Base-by-base conservation (phyloP, 2,113 vertebrate species). In the Aptenodytes forsteri region DNA sequence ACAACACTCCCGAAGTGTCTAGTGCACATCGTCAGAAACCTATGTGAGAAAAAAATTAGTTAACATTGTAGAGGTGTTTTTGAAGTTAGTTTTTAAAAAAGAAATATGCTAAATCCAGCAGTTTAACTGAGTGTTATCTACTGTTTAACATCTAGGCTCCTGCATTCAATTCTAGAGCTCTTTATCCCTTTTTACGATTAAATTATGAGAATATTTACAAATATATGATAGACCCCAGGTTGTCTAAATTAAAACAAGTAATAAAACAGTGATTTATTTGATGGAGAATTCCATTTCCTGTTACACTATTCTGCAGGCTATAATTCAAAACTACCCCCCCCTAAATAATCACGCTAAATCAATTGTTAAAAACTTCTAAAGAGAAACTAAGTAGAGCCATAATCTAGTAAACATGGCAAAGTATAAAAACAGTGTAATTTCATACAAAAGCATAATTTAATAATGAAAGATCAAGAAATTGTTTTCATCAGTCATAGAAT, bases 1-100 rank as follows among this genome's bases (percentile, higher is more conserved):
- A 99, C 99, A 86, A 99, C 99, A 40, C 99, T 99, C 89, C 99
- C 99, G 71, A 99, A 99, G 96, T 99, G 99, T 97, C 99, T 99
- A 32, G 99, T 99, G 94, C 99, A 99, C 98, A 99, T 99, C 1
- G 99, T 99, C 93, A 99, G 99, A 98, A 99, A 99, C 97, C 99
- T 99, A 96, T 9, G 80, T 49, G 59, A 40, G 81, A 47, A 32
- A 75, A 94, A 84, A 46, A 86, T 4, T 42, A 96, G 73, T 93
- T 55, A 91, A 44, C 7, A 38, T 19, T 34, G 36, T 27, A 56
- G 29, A 64, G 25, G 13, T 61, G 38, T 6, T 85, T 64, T 13
- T 30, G 20, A 93, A 80, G 23, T 50, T 42, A 23, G 15, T 29
- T 86, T 44, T 25, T 50, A 59, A 86, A 64, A 84, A 44, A 46